Conservation (phyloP, 1,140 invertebrate genomes). For the Teleogryllus occipitalis region DNA sequence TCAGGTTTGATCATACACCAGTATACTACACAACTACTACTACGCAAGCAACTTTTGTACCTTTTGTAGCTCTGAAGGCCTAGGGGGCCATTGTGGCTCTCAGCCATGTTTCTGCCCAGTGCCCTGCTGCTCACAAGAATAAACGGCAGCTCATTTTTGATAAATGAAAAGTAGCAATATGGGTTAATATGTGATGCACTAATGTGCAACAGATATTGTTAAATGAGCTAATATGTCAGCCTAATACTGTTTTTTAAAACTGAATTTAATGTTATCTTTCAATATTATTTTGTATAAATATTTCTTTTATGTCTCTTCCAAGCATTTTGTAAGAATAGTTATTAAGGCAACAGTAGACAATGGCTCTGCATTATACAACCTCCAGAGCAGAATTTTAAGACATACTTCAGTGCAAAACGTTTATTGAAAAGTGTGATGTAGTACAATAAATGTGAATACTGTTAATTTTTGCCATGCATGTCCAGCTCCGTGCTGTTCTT, state of each 20-base stretch:
- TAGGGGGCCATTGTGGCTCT: not conserved
- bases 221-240: not conserved
- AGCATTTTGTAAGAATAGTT: not conserved
- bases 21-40: not conserved
- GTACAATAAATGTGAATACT: slow-evolving; percentile 2
- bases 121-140: not conserved
- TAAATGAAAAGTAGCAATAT: not conserved
- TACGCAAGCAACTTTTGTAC: not conserved
- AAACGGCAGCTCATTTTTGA: not conserved
- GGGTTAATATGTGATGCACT: not conserved
- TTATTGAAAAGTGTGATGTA: not conserved
- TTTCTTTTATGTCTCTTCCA: not conserved
- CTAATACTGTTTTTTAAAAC: not conserved
- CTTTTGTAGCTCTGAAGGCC: not conserved
- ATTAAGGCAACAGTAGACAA: not conserved
- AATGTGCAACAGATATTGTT: not conserved
- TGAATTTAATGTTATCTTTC: not conserved
- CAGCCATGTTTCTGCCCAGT: not conserved
- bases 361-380: not conserved
- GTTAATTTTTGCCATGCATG: not conserved
- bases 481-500: not conserved
- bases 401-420: not conserved
- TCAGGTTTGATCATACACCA: not conserved
- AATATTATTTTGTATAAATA: slow-evolving; percentile 2
- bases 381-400: not conserved